Evolutionary conservation across 2,113 vertebrate species (phyloP).

Genomic region (Nyctibius bracteatus): DNA sequence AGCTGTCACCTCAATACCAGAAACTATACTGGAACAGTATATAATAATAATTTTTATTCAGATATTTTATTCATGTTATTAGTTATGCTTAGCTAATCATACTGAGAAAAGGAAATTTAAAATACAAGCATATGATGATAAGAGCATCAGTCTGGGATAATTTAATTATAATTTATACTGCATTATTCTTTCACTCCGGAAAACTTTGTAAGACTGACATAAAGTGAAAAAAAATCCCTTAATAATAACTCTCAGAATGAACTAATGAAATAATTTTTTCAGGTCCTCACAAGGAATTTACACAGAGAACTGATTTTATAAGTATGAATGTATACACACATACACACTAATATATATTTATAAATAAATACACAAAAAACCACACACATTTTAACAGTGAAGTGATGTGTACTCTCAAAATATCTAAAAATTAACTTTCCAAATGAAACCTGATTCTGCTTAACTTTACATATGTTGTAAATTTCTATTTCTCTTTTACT

Average conservation of each 20-base stretch:
- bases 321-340: background rate
- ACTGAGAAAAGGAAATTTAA: background rate
- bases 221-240: background rate
- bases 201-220: background rate
- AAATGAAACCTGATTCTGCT: conserved; percentile 12
- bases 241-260: background rate
- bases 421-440: background rate
- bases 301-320: background rate
- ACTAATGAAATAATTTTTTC: background rate
- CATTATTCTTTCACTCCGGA: background rate
- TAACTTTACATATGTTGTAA: conserved; percentile 17
- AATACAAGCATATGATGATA: background rate
- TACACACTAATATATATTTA: background rate
- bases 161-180: background rate
- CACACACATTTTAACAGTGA: background rate
- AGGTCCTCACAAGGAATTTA: background rate
- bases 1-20: background rate
- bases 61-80: background rate
- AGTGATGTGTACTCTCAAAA: background rate
- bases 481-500: conserved; percentile 16
- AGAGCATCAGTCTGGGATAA: background rate
- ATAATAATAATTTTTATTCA: background rate
- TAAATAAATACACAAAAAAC: background rate
- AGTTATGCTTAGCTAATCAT: background rate
- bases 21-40: background rate